Conservation (phyloP, 92 coral and sea anemone genomes). For the Parazoanthus atlanticus region DNA sequence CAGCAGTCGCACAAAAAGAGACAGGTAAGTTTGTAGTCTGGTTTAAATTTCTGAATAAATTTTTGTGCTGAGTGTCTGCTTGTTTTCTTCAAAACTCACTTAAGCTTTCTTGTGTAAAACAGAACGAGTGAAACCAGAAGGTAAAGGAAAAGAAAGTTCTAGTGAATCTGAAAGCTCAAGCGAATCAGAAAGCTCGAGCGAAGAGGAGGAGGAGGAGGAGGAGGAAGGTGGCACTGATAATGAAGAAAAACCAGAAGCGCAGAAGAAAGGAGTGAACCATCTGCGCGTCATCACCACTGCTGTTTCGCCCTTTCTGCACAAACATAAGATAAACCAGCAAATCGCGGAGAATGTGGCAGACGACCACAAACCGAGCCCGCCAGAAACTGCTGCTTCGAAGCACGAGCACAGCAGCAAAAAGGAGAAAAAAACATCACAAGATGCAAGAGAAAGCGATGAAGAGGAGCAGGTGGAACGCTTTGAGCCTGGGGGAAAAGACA, state of each 20-base stretch:
- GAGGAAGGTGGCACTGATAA: slow-evolving; percentile 26
- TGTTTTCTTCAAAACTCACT: no score
- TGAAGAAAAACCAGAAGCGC: neutral
- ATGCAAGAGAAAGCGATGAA: neutral
- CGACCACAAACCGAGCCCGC: neutral
- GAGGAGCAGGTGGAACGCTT: slow-evolving; percentile 34
- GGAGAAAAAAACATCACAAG: neutral
- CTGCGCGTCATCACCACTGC: slow-evolving; percentile 74
- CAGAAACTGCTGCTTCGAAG: neutral
- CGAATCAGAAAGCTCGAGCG: slow-evolving; percentile 24
- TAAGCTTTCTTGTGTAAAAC: neutral
- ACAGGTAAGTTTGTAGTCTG: neutral
- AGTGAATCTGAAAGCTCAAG: slow-evolving; percentile 23
- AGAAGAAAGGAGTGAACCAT: slow-evolving; percentile 43
- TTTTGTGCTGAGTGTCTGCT: neutral
- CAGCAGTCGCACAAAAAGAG: neutral
- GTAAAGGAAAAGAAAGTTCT: slow-evolving; percentile 15
- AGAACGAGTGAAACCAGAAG: slow-evolving; percentile 22
- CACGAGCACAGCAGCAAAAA: neutral
- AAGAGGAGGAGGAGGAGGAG: slow-evolving; percentile 43
- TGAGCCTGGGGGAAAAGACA: neutral
- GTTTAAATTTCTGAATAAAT: neutral
- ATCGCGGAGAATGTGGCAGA: neutral
- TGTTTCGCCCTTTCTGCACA: slow-evolving; percentile 65
- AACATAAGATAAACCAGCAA: slow-evolving; percentile 16